Percentiles rank a stretch among this genome's conserved stretches.
Evolutionary conservation across 2,113 vertebrate genomes (phyloP).

Genomic region (Motacilla alba): DNA sequence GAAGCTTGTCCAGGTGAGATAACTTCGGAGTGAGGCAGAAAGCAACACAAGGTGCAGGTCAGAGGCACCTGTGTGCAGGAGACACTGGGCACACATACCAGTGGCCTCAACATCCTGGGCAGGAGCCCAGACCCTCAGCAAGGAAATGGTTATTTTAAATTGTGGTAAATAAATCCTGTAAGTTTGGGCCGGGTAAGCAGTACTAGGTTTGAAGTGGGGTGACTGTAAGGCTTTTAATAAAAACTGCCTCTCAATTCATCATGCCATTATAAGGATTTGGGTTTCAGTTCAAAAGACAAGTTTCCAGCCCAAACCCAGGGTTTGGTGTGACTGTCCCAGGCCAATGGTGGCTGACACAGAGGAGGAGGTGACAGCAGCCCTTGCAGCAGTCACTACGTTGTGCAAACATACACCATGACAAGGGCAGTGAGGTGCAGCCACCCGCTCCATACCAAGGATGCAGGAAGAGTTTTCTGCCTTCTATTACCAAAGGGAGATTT

Average conservation of each 20-base stretch:
- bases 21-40: neutral
- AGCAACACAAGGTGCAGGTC: fast-evolving
- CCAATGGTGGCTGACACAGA: fast-evolving
- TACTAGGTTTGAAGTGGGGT: neutral
- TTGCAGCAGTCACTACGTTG: neutral
- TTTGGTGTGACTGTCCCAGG: neutral
- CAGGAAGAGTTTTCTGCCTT: neutral
- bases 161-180: neutral
- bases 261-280: neutral
- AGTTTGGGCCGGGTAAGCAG: neutral
- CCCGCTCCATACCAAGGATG: neutral
- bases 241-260: neutral
- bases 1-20: fast-evolving
- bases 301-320: neutral
- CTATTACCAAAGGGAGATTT: neutral
- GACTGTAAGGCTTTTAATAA: neutral
- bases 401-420: neutral
- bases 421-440: fast-evolving
- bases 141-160: neutral
- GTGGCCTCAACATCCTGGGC: neutral
- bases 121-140: neutral
- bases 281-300: neutral
- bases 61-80: neutral
- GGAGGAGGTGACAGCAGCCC: neutral
- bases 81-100: fast-evolving